Percentiles rank a stretch among this genome's conserved stretches.
Evolutionary conservation across 1,140 invertebrate species (phyloP).

Genomic region (Zaprionus ornatus): DNA sequence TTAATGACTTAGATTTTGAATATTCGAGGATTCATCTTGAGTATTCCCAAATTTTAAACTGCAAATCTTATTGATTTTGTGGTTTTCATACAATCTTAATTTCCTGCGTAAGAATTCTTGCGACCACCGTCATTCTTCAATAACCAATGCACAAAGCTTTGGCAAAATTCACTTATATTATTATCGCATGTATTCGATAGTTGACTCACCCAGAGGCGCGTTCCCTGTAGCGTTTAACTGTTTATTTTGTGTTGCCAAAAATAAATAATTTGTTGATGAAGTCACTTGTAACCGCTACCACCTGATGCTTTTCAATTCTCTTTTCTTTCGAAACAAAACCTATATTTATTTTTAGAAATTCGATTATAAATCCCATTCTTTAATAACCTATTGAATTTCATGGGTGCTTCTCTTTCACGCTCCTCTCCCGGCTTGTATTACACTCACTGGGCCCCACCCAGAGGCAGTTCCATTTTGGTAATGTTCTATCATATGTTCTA

Average conservation of each 20-base stretch:
- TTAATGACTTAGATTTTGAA: too few species aligned
- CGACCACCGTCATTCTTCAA: not conserved
- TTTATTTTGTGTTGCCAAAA: not conserved
- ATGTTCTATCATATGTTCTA: conserved; percentile 29
- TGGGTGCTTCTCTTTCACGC: conserved; percentile 8
- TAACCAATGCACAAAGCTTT: not conserved
- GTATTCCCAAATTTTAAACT: not conserved
- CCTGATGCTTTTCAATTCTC: conserved; percentile 10
- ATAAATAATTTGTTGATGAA: not conserved
- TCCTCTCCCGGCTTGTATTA: conserved; percentile 23
- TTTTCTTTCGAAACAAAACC: not conserved
- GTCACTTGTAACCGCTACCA: conserved; percentile 9
- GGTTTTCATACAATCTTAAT: not conserved
- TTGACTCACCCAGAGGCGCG: not conserved
- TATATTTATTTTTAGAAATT: conserved; percentile 46
- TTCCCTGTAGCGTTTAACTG: not conserved
- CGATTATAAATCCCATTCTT: conserved; percentile 30
- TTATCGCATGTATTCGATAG: not conserved
- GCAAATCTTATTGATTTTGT: not conserved
- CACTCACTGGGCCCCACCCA: conserved; percentile 1
- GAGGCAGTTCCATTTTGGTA: conserved; percentile 24
- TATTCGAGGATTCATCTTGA: too few species aligned
- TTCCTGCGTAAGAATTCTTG: not conserved
- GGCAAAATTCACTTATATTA: not conserved
- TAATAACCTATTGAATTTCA: conserved; percentile 28